Conservation (phyloP, 2,113 vertebrate species). For the Galbula dea region DNA sequence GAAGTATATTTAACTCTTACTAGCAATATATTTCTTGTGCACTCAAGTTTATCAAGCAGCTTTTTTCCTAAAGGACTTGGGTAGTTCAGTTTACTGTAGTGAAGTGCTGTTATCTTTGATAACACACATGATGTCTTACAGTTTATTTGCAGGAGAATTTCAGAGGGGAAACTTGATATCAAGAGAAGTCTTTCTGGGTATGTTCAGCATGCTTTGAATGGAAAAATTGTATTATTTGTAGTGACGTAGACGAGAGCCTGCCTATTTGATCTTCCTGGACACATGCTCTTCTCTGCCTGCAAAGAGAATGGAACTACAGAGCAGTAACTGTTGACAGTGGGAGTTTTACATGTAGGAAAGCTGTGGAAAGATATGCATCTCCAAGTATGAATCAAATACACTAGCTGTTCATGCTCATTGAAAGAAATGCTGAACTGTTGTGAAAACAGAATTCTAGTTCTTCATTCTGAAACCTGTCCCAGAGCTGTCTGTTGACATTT, state of each 20-base stretch:
- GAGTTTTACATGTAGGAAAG: background rate
- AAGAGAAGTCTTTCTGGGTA: background rate
- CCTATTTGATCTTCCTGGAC: background rate
- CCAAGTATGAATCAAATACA: background rate
- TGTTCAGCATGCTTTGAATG: constrained; percentile 3
- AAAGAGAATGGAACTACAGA: background rate
- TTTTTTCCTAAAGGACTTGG: background rate
- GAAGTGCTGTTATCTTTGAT: background rate
- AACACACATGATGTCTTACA: background rate
- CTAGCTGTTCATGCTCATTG: background rate
- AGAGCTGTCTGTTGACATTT: background rate
- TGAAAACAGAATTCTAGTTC: constrained; percentile 7
- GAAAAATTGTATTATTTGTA: background rate
- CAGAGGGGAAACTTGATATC: background rate
- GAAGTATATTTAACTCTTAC: background rate
- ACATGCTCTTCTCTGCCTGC: background rate
- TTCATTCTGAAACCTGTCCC: background rate
- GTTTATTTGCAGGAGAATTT: constrained; percentile 1
- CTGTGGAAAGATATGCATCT: background rate
- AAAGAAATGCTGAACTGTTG: background rate
- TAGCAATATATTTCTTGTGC: constrained; percentile 2
- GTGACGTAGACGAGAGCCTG: background rate
- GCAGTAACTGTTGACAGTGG: background rate
- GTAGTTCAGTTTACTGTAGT: background rate
- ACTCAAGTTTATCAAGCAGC: background rate